These are phyloP conservation scores for Indicator maculatus DNA, from an alignment of 2,113 vertebrate genomes.

Conservation along the genomic window DNA sequence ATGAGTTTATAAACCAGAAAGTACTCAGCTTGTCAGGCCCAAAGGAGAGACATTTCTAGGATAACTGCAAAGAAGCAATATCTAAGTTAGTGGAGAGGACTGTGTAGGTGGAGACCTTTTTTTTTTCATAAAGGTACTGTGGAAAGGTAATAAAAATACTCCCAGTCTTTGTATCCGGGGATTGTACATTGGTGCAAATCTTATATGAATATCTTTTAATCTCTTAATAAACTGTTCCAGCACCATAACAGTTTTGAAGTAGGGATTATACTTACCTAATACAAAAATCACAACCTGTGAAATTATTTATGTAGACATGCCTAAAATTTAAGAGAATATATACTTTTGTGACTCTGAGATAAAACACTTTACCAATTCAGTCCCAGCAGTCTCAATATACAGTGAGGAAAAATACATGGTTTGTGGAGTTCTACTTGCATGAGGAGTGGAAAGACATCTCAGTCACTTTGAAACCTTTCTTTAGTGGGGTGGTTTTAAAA, in stretches of 20 bases:
- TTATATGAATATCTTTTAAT: too few relatives aligned
- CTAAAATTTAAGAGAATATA: not conserved
- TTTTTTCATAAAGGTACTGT: not conserved
- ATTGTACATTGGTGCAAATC: too few relatives aligned
- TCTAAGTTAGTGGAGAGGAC: not conserved
- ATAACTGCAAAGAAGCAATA: not conserved
- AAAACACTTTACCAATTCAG: not conserved
- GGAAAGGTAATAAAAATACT: not conserved
- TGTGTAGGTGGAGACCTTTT: not conserved
- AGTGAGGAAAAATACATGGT: not conserved
- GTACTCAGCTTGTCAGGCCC: not conserved
- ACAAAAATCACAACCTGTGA: not conserved
- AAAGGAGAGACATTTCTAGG: not conserved
- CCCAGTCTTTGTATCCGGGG: not conserved
- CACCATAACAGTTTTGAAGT: too few relatives aligned
- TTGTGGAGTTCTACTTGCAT: not conserved
- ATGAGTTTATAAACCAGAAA: not conserved
- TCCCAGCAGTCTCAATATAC: not conserved
- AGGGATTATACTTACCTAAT: not conserved
- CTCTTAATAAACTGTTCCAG: too few relatives aligned
- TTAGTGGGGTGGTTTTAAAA: not conserved
- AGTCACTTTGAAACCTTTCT: not conserved
- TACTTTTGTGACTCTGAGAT: not conserved
- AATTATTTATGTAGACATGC: not conserved
- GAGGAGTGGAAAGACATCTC: not conserved